These are phyloP conservation scores for Palythoa grandis DNA, from an alignment of 92 coral and sea anemone species.

Conservation along the genomic window DNA sequence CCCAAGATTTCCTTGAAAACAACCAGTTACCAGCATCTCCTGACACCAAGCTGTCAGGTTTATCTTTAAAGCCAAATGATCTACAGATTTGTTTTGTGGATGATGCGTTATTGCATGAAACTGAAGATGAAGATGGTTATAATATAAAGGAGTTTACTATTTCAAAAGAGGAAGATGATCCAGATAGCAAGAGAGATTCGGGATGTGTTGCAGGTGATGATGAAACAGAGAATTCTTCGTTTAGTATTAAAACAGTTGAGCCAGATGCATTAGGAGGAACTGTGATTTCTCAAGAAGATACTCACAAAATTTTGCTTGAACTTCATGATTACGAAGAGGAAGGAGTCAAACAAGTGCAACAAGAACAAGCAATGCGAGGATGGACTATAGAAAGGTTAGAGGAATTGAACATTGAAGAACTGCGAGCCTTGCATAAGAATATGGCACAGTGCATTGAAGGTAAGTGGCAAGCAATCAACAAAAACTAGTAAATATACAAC, in stretches of 20 bases:
- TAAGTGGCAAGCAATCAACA: slow-evolving; percentile 12
- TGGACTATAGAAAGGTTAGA: slow-evolving; percentile 86
- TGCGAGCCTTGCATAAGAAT: slow-evolving; percentile 71
- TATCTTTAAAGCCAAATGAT: slow-evolving; percentile 82
- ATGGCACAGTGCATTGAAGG: slow-evolving; percentile 88
- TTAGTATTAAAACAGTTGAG: slow-evolving; percentile 86
- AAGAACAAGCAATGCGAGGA: slow-evolving; percentile 57
- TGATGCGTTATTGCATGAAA: slow-evolving; percentile 80
- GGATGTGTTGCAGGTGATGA: slow-evolving; percentile 97
- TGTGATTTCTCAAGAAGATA: slow-evolving; percentile 78
- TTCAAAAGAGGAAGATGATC: slow-evolving; percentile 73
- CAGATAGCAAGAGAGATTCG: slow-evolving; percentile 92
- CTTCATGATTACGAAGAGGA: slow-evolving; percentile 71
- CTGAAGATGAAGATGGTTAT: slow-evolving; percentile 84
- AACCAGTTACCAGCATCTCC: slow-evolving; percentile 71
- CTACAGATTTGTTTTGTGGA: slow-evolving; percentile 93
- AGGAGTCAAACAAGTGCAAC: slow-evolving; percentile 44
- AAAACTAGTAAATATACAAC: too few species aligned
- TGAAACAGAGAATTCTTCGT: slow-evolving; percentile 73
- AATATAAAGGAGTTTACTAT: slow-evolving; percentile 91
- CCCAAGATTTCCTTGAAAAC: slow-evolving; percentile 62
- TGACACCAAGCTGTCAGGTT: slow-evolving; percentile 69
- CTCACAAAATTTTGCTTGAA: slow-evolving; percentile 85
- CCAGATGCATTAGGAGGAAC: slow-evolving; percentile 78
- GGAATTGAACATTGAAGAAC: slow-evolving; percentile 67